Base-by-base conservation (phyloP, 2,797 vertebrate species). In the Rallus crepitans region DNA sequence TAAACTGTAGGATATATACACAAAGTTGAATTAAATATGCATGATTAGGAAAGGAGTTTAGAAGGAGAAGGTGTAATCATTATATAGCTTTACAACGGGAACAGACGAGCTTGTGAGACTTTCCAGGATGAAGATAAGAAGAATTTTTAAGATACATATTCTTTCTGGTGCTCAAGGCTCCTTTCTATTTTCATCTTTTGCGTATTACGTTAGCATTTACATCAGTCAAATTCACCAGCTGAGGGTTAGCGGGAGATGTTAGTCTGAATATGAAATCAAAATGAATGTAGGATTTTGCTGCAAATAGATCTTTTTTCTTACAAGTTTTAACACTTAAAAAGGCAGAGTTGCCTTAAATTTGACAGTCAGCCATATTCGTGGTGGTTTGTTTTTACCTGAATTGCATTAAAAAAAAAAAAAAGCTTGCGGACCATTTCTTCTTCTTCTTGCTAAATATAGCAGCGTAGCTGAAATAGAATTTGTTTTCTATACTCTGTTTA, bases 381-480 rank as follows among this genome's bases (percentile, higher is more conserved):
- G 94, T 65, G 80, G 60, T 92, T 95, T 96, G 76, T 93, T 97
- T 98, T 96, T 96, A 97, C 95, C 97, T 98, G 97, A 97, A 91
- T 77, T 90, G 76, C 80, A 96, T 97, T 88, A 87, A 82, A 52
- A 84, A 78, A 84, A 83, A 59, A 76, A 71, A 95, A 90, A 96
- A 88, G 93, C 94, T 91, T 93, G 90, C 90, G 96, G 80, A 95
- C 82, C 59, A 21, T 93, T 90, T 75, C 53, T 97, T 95, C 53
- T 97, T 95, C 72, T 97, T 95, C 72, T 97, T 90, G 86, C 97
- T 97, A 98, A 98, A 97, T 97, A 98, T 97, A 97, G 97, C 92
- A 87, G 47, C 7, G 24, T 48, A 89, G 89, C 97, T 57, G 53
- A 96, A 97, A 96, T 91, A 78, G 96, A 96, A 96, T 98, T 97